Conservation (phyloP, 1,140 invertebrate species). For the Halictus rubicundus region DNA sequence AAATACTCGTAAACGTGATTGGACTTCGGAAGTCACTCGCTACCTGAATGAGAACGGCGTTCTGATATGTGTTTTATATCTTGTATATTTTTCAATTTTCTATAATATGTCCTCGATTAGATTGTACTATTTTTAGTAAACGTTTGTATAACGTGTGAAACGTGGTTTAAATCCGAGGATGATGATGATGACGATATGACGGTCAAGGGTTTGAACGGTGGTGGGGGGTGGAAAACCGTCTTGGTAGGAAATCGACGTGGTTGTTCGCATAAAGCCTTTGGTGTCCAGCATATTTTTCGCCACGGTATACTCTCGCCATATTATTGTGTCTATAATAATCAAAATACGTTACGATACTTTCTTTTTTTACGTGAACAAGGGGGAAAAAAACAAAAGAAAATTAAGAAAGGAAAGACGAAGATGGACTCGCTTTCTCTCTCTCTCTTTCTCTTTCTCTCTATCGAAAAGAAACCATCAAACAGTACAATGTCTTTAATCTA, state of each 20-base stretch:
- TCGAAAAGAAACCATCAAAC: slow-evolving; percentile 29
- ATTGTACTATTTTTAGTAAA: slow-evolving; percentile 52
- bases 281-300: slow-evolving; percentile 60
- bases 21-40: slow-evolving; percentile 43
- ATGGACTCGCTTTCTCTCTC: background rate
- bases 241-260: background rate
- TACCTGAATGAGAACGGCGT: slow-evolving; percentile 44
- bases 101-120: slow-evolving; percentile 48
- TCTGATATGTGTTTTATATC: slow-evolving; percentile 57
- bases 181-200: background rate
- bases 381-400: background rate
- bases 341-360: slow-evolving; percentile 48
- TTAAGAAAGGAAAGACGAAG: background rate
- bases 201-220: background rate
- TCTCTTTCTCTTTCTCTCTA: background rate
- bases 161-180: slow-evolving; percentile 5
- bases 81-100: slow-evolving; percentile 61
- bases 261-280: slow-evolving; percentile 52
- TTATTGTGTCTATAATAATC: slow-evolving; percentile 58
- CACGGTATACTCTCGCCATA: slow-evolving; percentile 49
- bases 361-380: slow-evolving; percentile 37
- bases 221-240: background rate
- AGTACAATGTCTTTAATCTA: slow-evolving; percentile 56
- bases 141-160: slow-evolving; percentile 35
- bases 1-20: slow-evolving; percentile 17